Percentiles rank a stretch among this genome's conserved stretches.
phyloP scores from a whole-genome alignment of 1,140 invertebrate species.

The Euwallacea fornicatus region DNA sequence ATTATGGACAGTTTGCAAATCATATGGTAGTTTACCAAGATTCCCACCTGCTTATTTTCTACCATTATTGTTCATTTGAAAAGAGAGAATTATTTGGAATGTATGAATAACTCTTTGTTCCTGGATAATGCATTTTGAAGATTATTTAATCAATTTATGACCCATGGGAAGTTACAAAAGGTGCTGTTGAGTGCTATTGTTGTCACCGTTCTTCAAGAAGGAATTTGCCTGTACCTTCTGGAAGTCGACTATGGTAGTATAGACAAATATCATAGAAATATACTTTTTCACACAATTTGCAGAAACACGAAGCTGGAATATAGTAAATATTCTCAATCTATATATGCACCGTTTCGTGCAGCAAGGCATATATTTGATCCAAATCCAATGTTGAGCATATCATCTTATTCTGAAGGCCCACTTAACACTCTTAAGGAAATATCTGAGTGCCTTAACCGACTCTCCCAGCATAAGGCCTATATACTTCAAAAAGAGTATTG shows the following conservation, averaged over 20 bases:
- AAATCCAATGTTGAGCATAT: constrained; percentile 14
- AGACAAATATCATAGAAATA: too few species aligned
- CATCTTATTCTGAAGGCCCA: constrained; percentile 11
- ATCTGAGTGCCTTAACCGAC: constrained; percentile 8
- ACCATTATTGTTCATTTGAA: too few species aligned
- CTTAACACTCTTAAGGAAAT: constrained; percentile 15
- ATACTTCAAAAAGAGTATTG: neutral
- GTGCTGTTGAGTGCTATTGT: too few species aligned
- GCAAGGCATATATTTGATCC: neutral
- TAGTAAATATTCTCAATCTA: constrained; percentile 5
- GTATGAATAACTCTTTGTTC: too few species aligned
- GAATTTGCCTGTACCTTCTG: too few species aligned
- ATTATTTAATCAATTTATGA: too few species aligned
- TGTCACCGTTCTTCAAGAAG: too few species aligned
- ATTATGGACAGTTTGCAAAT: constrained; percentile 4
- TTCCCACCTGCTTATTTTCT: neutral
- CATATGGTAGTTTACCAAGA: constrained; percentile 4
- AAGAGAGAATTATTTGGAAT: too few species aligned
- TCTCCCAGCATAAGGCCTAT: neutral
- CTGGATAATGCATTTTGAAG: too few species aligned
- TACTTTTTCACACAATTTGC: too few species aligned
- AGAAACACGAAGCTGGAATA: constrained; percentile 1
- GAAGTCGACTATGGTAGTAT: too few species aligned
- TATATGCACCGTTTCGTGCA: constrained; percentile 1
- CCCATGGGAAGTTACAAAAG: too few species aligned